These are phyloP conservation scores for Ctenodactylus gundi DNA, from an alignment of 2,113 vertebrate genomes.

Conservation along the genomic window DNA sequence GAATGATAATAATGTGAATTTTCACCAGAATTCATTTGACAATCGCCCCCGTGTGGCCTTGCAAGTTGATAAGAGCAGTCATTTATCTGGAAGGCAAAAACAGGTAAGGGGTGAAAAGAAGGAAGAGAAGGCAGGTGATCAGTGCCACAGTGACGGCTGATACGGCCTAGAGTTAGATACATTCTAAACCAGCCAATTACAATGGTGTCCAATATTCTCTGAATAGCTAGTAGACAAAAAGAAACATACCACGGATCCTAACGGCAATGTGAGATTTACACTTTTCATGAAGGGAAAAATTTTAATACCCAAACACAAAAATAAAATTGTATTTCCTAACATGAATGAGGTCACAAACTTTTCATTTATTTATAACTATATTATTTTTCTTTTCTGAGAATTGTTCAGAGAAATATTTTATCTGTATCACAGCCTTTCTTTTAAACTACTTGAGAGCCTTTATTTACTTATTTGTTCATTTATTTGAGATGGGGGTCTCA, in stretches of 20 bases:
- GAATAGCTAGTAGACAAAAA: background rate
- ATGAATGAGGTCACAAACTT: background rate
- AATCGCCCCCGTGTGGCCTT: background rate
- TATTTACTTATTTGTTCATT: too few relatives aligned
- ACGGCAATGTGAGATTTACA: background rate
- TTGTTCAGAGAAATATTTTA: background rate
- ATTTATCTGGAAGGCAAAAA: background rate
- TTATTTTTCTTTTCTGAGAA: constrained; percentile 9
- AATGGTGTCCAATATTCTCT: background rate
- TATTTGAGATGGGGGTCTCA: too few relatives aligned
- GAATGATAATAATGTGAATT: too few relatives aligned
- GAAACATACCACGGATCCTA: background rate
- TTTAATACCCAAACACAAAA: constrained; percentile 3
- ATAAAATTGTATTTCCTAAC: background rate
- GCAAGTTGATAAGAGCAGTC: background rate
- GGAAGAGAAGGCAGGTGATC: background rate
- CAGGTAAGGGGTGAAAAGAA: background rate
- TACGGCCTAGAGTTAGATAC: background rate
- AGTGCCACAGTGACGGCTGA: background rate
- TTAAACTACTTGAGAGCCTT: background rate
- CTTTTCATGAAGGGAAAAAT: accelerated
- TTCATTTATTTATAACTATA: background rate
- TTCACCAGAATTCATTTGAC: constrained; percentile 12
- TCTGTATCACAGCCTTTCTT: background rate
- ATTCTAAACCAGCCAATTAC: background rate